Evolutionary conservation across 2,888 invertebrate species (phyloP), one percentile per base, ranked within the genome.

Genomic region (Mythimna impura): DNA sequence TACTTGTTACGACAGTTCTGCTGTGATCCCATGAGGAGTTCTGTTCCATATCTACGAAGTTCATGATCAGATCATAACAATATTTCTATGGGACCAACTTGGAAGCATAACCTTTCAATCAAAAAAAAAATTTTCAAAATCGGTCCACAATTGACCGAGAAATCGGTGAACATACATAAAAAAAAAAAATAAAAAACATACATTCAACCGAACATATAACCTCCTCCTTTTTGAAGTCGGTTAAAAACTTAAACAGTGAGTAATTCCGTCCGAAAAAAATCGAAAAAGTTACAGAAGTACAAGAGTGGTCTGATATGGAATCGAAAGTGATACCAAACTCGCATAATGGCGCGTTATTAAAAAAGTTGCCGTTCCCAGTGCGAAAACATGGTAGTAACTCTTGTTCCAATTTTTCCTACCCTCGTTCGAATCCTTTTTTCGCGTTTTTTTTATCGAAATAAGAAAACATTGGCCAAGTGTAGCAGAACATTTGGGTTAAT

Each of bases 201-300:
- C n/a, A n/a, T n/a, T n/a, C n/a, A n/a, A n/a, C n/a, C n/a, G n/a
- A n/a, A n/a, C n/a, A n/a, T n/a, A n/a, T n/a, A n/a, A n/a, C n/a
- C n/a, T n/a, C n/a, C n/a, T n/a, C n/a, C n/a, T n/a, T n/a, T n/a
- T n/a, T n/a, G n/a, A n/a, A n/a, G n/a, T n/a, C n/a, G n/a, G n/a
- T n/a, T n/a, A n/a, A 40, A 61, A 64, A 71, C 57, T 43, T 72
- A 77, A 63, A 65, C 22, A 36, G 20, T 65, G 9, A 68, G 52
- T 63, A 58, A 54, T 60, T 81, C 57, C 54, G 22, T 43, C 36
- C 20, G 36, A 73, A 85, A 82, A 82, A 66, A 30, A 30, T 30
- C n/a, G 30, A 36, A 73, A 86, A 86, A 86, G 86, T 86, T 87
- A 84, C 82, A 87, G 85, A 88, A 80, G 64, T 68, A 68, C 50